A percentile compares a stretch with the other conserved stretches of the same genome.
These are phyloP conservation scores for Auanema sp. DNA, from an alignment of 2,888 invertebrate species.

Conservation along the genomic window DNA sequence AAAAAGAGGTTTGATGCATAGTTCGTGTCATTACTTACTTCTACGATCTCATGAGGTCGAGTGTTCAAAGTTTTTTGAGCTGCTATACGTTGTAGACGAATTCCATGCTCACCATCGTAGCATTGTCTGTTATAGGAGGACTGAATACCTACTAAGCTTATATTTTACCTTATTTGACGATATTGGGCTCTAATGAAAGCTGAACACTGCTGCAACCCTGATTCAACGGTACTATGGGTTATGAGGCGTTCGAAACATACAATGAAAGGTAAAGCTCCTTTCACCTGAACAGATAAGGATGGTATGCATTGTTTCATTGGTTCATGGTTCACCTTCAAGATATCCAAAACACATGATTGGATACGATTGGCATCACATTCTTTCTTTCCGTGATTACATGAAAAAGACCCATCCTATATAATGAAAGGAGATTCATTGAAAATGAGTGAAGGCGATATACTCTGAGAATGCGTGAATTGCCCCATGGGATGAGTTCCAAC, in stretches of 20 bases:
- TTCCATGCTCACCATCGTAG: conserved; percentile 55
- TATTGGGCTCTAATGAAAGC: conserved; percentile 58
- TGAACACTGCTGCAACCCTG: conserved; percentile 53
- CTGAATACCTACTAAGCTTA: no score
- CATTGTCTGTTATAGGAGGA: conserved; percentile 44
- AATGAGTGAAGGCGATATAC: conserved; percentile 28
- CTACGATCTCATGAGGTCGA: conserved; percentile 57
- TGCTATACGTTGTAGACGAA: conserved; percentile 59
- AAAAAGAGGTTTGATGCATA: conserved; percentile 1
- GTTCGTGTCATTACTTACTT: conserved; percentile 36
- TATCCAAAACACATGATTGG: conserved; percentile 59
- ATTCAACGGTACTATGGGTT: conserved; percentile 46
- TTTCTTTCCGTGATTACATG: conserved; percentile 62
- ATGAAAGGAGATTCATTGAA: conserved; percentile 25
- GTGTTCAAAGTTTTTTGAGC: conserved; percentile 59
- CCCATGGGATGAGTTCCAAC: conserved; percentile 61
- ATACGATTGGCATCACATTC: conserved; percentile 63
- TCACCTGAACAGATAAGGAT: conserved; percentile 40
- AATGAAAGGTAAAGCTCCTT: conserved; percentile 55
- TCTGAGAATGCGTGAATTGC: conserved; percentile 56
- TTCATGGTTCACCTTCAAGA: conserved; percentile 47
- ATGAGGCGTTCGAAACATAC: conserved; percentile 52
- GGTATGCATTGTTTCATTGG: no score
- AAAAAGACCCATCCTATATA: conserved; percentile 56
- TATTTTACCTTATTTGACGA: conserved; percentile 56